phyloP scores from a whole-genome alignment of 2,113 vertebrate genomes.

The Theristicus caerulescens region DNA sequence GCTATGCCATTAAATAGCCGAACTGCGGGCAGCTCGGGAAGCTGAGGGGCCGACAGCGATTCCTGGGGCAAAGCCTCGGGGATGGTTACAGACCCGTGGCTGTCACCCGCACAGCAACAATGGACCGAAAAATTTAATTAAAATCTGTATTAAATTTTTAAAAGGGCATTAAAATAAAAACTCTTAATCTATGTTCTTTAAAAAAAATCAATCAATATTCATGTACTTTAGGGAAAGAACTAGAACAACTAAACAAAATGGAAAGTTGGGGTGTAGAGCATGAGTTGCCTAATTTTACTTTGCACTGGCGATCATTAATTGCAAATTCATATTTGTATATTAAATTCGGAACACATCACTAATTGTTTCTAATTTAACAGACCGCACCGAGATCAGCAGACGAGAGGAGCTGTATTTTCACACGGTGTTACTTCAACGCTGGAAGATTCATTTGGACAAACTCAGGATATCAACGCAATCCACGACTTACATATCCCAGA shows the following conservation, averaged over 20 bases:
- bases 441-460: neutral
- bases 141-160: neutral
- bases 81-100: accelerated
- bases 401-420: neutral
- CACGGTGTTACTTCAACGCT: accelerated
- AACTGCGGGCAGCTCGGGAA: neutral
- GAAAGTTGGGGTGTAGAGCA: too few species aligned
- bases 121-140: neutral
- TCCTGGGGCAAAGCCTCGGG: neutral
- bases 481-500: neutral
- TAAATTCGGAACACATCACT: neutral
- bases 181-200: neutral
- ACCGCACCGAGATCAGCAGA: neutral
- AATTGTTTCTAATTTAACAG: neutral
- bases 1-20: too few species aligned
- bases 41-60: accelerated
- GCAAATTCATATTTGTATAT: too few species aligned
- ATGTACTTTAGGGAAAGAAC: neutral
- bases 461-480: neutral
- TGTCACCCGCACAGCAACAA: accelerated
- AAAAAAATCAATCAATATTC: neutral
- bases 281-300: neutral
- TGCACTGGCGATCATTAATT: too few species aligned
- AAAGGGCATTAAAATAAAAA: neutral
- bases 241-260: neutral